Percentiles rank a stretch among this genome's conserved stretches.
These are phyloP conservation scores for Chloropsis cyanopogon DNA, from an alignment of 2,113 vertebrate species.

Conservation along the genomic window DNA sequence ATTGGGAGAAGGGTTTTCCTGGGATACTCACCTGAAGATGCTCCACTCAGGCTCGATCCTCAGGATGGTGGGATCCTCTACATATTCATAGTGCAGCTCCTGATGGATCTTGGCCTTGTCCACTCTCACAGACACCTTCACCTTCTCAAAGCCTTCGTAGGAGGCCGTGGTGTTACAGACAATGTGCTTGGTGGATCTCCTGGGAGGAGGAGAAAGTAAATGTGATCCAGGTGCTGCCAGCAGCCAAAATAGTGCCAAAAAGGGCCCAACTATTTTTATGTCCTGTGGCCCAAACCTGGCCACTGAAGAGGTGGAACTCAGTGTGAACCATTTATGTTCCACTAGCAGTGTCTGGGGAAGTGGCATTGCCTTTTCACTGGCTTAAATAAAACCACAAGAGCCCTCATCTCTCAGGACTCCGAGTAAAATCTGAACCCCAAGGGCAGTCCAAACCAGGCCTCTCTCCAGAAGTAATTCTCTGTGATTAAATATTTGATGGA, in stretches of 20 bases:
- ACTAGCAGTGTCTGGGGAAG: not conserved
- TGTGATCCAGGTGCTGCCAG: not conserved
- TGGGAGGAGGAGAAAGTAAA: constrained; percentile 34
- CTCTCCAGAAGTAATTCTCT: not conserved
- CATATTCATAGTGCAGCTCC: constrained; percentile 90
- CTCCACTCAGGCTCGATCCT: constrained; percentile 97
- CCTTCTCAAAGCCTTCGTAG: constrained; percentile 81
- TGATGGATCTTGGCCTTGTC: constrained; percentile 90
- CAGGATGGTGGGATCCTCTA: constrained; percentile 91
- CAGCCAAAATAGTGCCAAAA: not conserved
- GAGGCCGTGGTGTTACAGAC: constrained; percentile 90
- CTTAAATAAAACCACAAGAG: not conserved
- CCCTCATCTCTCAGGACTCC: not conserved
- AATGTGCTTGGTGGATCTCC: constrained; percentile 86
- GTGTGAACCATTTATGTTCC: not conserved
- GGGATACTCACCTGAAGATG: constrained; percentile 85
- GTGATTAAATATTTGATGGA: not conserved
- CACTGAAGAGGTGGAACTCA: not conserved
- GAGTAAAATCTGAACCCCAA: not conserved
- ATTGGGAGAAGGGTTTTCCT: not conserved
- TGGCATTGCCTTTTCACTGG: not conserved
- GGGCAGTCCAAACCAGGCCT: not conserved
- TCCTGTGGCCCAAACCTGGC: not conserved
- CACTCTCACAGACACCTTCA: constrained; percentile 88
- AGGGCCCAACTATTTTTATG: not conserved